Base-by-base conservation (phyloP, 1,140 invertebrate species). In the Lepidotrigona ventralis region DNA sequence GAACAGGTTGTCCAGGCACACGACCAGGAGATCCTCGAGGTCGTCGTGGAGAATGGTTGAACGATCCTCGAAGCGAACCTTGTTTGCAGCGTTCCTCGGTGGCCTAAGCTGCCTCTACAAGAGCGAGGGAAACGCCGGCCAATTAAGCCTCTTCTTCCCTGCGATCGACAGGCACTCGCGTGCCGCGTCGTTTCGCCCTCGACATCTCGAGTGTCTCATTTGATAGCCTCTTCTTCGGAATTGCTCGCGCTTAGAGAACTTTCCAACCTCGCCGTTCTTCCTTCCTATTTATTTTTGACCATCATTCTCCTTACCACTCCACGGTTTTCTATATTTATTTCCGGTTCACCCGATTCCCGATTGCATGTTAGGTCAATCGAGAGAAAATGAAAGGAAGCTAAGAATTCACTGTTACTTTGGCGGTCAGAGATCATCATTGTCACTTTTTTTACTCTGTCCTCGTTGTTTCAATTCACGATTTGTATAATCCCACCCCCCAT, bases 81-180 rank as follows among this genome's bases (percentile, higher is more conserved):
- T 88, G 85, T 88, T 88, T 85, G 69, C 82, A 76, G 73, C 64
- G 53, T 81, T 78, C 46, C 85, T 63, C 84, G 56, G 76, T 66
- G 75, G 58, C 63, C 53, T 70, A 51, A 51, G 63, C 66, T 69
- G 39, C 72, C 81, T 81, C 60, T 71, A 60, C 53, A 2, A 54
- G 51, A 70, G 23, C 33, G 68, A 69, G 60, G 64, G 74, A 79
- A 85, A 85, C 83, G 68, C 23, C 73, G 82, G 76, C 79, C 86
- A 88, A 88, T 88, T 88, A 88, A 79, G 79, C 39, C 64, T 60
- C 75, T 87, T 86, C 81, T 84, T 81, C 79, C 17, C 69, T 80
- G 69, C 54, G 64, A 85, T 88, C 86, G 86, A 88, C 86, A 79
- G 79, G 39, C 85, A 85, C 85, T 88, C 75, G 78, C 72, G 76